These are phyloP conservation scores for Ara ararauna DNA, from an alignment of 2,797 vertebrate species.

Conservation along the genomic window DNA sequence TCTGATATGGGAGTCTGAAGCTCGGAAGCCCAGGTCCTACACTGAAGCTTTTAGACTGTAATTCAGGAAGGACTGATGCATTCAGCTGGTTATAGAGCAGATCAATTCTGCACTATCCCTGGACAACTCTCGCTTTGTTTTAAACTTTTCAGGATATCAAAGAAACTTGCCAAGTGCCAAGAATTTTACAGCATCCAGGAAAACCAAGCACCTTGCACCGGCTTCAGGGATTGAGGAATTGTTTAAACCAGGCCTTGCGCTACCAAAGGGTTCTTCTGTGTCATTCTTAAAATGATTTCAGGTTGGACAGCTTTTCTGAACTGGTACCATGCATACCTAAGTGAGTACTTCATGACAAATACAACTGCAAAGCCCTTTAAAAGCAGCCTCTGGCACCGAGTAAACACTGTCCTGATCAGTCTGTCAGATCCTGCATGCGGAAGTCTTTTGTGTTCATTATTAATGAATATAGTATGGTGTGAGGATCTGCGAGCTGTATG, in stretches of 20 bases:
- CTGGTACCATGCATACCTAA: no score
- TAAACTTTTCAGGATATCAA: not conserved
- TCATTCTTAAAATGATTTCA: not conserved
- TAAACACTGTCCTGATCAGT: not conserved
- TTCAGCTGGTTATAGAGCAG: not conserved
- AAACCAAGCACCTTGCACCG: not conserved
- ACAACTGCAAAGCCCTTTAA: not conserved
- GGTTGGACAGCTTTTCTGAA: not conserved
- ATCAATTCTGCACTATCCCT: not conserved
- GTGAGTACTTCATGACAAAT: not conserved
- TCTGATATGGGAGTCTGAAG: not conserved
- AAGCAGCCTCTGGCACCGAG: not conserved
- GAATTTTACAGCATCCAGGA: not conserved
- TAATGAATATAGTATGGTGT: not conserved
- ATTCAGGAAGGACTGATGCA: not conserved
- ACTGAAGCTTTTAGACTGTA: not conserved
- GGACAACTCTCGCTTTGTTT: not conserved
- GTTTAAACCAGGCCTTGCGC: not conserved
- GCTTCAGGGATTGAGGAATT: not conserved
- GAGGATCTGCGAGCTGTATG: not conserved
- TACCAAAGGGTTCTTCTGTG: not conserved
- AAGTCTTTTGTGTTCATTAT: not conserved
- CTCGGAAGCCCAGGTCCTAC: not conserved
- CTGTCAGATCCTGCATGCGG: not conserved
- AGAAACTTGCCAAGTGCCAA: not conserved